Base-by-base conservation (phyloP, 2,888 invertebrate genomes). In the Priocnemis perturbator region DNA sequence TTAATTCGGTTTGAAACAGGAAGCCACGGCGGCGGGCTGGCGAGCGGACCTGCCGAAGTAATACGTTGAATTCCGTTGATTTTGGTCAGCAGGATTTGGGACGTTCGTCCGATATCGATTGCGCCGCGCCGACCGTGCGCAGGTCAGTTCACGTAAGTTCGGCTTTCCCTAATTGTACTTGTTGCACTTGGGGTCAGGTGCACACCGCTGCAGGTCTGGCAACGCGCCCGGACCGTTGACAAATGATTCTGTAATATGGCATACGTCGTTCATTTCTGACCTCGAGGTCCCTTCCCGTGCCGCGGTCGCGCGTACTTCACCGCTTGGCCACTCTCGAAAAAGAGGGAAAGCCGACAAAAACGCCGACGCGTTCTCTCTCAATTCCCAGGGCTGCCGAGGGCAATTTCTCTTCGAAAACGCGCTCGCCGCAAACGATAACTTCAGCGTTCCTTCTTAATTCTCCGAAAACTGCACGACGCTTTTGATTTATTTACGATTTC, bases 81-180 rank as follows among this genome's bases (percentile, higher is more conserved):
- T 69, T 56, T 47, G 70, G 67, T 73, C 73, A 66, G 67, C 71
- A 56, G 73, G 73, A 73, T 71, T 69, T 69, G 63, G 23, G 23
- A 20, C 21, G 50, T 50, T 5, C 53, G 21, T 55, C 26, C 20
- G 26, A 66, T 71, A 78, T 80, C 71, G 73, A 81, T 80, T 74
- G 59, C 60, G 21, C n/a, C 14, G 48, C 26, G 50, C 45, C 63
- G 71, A 60, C 58, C 48, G 62, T 63, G 79, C 79, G 73, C 78
- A 79, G 78, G 81, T 81, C 77, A 82, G 77, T 78, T 66, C 75
- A 53, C 67, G 60, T 75, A 75, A 79, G 77, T 80, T 77, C 76
- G 67, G 71, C 77, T 80, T 76, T 78, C 75, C 82, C 81, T 83
- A 81, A 82, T 85, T 83, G 79, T 81, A 85, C 84, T 85, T 85